Evolutionary conservation across 1,140 invertebrate genomes (phyloP), one percentile per base, ranked within the genome.

Genomic region (Eueides isabella): DNA sequence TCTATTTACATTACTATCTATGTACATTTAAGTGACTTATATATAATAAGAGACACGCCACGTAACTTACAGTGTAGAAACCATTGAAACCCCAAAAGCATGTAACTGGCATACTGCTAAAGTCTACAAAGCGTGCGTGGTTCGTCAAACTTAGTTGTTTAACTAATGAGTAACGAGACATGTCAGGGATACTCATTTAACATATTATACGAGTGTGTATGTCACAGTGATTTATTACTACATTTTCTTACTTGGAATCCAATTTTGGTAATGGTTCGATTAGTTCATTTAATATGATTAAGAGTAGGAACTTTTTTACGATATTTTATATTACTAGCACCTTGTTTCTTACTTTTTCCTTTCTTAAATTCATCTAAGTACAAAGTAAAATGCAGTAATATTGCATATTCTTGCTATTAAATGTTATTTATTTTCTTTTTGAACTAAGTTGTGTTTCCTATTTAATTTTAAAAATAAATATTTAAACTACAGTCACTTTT

Each of bases 141-240:
- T 23, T 55, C 19, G 48, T 23, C 48, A 23, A 55, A 55, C 23
- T 26, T 12, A 12, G 7, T 55, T 55, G 48, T 55, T 55, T 55
- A 55, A 55, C 48, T 55, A 55, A 55, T 55, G 19, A 26, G 19
- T 55, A 26, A 26, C 48, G 48, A 55, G 44, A 48, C 44, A 23
- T 23, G 44, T 19, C 19, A 23, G 19, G 23, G 19, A 55, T 2
- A 55, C 19, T 55, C 48, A 55, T 55, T 55, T 26, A 55, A 26
- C 48, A 26, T 55, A 55, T 55, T 55, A 26, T 55, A 55, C 7
- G 9, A 23, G 9, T 26, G 23, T 26, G 48, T 9, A 55, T 55
- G 19, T 55, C n/a, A 26, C 48, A 11, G 9, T 26, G 48, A 55
- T 55, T 26, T 55, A 55, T 55, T 55, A 55, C 9, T 12, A n/a